Percentiles rank a stretch among this genome's conserved stretches.
Evolutionary conservation across 2,888 invertebrate genomes (phyloP).

Genomic region (Onchidella celtica): DNA sequence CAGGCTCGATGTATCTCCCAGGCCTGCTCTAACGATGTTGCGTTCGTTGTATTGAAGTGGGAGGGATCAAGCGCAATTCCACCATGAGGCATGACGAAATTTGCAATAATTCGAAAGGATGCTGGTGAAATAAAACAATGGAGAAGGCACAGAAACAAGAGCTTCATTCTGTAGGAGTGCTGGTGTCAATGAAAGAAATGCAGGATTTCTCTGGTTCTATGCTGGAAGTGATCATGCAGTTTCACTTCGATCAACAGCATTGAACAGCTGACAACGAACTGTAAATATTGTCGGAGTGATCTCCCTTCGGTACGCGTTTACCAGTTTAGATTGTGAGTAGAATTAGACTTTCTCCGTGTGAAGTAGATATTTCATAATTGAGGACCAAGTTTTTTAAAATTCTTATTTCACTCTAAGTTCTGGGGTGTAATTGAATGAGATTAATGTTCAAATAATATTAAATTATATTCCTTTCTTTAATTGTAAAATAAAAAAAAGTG

Average conservation of each 20-base stretch:
- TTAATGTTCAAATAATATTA: too few species aligned
- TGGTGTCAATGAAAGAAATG: not conserved
- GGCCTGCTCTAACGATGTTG: conserved; percentile 58
- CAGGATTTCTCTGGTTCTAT: not conserved
- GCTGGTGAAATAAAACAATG: not conserved
- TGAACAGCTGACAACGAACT: not conserved
- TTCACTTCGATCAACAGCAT: too few species aligned
- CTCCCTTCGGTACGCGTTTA: not conserved
- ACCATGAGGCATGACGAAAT: conserved; percentile 64
- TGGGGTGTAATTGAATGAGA: too few species aligned
- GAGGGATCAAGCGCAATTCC: conserved; percentile 61
- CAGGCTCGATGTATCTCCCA: conserved; percentile 60
- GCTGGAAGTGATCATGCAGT: too few species aligned
- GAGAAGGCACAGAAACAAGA: not conserved
- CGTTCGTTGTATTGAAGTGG: conserved; percentile 63
- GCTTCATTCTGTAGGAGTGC: not conserved
- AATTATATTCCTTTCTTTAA: too few species aligned
- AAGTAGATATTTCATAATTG: too few species aligned
- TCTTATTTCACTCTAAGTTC: too few species aligned
- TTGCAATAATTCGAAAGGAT: conserved; percentile 52
- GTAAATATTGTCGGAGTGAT: not conserved
- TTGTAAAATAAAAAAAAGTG: too few species aligned
- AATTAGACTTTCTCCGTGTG: too few species aligned
- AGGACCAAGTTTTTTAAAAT: too few species aligned
- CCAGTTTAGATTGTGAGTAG: not conserved